phyloP scores from a whole-genome alignment of 2,113 vertebrate genomes.

The Tiliqua scincoides region DNA sequence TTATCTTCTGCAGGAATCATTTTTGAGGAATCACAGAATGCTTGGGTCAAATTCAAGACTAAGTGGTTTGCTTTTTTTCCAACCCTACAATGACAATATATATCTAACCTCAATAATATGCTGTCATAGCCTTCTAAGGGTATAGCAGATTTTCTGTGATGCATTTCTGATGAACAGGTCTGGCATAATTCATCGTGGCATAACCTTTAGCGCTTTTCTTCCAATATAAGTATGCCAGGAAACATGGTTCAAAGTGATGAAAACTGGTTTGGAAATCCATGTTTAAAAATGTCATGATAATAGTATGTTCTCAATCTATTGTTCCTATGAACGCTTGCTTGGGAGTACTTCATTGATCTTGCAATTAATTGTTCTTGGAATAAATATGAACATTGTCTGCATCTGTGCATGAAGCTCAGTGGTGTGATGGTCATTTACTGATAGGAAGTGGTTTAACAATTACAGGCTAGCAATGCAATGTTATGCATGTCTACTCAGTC shows the following conservation, averaged over 20 bases:
- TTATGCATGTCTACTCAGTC: too few species aligned
- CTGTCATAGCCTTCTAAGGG: constrained; percentile 40
- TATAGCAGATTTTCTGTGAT: not conserved
- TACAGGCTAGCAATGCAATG: not conserved
- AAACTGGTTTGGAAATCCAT: constrained; percentile 1
- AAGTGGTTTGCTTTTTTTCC: not conserved
- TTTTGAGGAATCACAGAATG: not conserved
- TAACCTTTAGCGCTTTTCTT: constrained; percentile 47
- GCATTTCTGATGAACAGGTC: not conserved
- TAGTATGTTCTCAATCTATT: not conserved
- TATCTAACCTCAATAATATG: not conserved
- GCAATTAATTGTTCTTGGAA: too few species aligned
- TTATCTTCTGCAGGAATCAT: not conserved
- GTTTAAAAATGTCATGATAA: not conserved
- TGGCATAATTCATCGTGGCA: constrained; percentile 40
- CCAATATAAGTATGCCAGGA: constrained; percentile 33
- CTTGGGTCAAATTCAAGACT: constrained; percentile 10
- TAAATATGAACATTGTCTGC: not conserved
- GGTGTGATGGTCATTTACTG: not conserved
- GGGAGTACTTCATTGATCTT: too few species aligned
- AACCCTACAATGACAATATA: constrained; percentile 31
- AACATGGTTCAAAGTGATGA: not conserved
- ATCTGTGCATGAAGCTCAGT: not conserved
- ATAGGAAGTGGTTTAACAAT: not conserved
- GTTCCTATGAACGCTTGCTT: not conserved